Evolutionary conservation across 1,140 invertebrate genomes (phyloP).

Genomic region (Pinna nobilis): DNA sequence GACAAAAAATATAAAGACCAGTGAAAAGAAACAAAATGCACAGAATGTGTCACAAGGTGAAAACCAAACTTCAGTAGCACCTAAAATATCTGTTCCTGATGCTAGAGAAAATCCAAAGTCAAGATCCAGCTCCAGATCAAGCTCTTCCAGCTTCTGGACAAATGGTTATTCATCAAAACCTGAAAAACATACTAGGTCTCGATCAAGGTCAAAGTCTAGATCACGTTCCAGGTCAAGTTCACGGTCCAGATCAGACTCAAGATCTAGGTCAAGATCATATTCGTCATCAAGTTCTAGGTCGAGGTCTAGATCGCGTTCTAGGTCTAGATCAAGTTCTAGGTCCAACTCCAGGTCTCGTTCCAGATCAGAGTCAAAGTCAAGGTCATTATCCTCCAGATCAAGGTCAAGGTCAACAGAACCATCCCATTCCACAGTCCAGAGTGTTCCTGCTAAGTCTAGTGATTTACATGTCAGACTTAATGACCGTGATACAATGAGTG

Average conservation of each 20-base stretch:
- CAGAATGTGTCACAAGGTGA: no score
- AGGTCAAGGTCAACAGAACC: conserved; percentile 13
- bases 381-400: conserved; percentile 11
- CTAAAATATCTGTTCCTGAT: neutral
- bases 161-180: conserved; percentile 16
- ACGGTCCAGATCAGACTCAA: conserved; percentile 14
- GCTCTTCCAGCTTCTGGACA: conserved; percentile 12
- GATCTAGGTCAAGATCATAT: conserved; percentile 18
- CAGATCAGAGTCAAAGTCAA: conserved; percentile 23
- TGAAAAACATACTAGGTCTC: conserved; percentile 13
- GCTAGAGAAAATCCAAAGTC: neutral
- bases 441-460: conserved; percentile 19
- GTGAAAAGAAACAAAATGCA: no score
- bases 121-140: conserved; percentile 29
- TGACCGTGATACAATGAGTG: conserved; percentile 22
- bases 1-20: no score
- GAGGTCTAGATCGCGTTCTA: conserved; percentile 15
- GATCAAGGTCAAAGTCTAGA: conserved; percentile 12
- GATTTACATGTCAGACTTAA: conserved; percentile 16
- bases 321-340: conserved; percentile 22
- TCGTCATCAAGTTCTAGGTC: conserved; percentile 5
- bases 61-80: neutral
- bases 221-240: conserved; percentile 21
- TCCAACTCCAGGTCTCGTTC: conserved; percentile 15
- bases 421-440: conserved; percentile 29